Conservation (phyloP, 2,888 invertebrate genomes). For the Seira musarum region DNA sequence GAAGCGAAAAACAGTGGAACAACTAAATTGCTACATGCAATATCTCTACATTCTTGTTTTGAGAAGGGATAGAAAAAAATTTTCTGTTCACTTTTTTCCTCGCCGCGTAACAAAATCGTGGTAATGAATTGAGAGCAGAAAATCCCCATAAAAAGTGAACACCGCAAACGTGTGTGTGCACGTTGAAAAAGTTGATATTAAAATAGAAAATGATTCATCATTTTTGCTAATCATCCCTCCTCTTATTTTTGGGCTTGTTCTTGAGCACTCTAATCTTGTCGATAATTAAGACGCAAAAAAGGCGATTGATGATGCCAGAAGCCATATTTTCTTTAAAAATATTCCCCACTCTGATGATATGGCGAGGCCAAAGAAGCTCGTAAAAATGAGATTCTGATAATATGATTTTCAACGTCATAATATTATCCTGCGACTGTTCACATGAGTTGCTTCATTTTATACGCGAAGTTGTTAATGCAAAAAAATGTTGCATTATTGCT, state of each 20-base stretch:
- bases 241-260: slow-evolving; percentile 44
- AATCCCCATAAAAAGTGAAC: background rate
- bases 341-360: background rate
- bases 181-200: background rate
- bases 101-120: background rate
- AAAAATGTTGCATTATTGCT: too few species aligned
- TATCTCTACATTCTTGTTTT: too few species aligned
- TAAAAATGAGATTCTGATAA: background rate
- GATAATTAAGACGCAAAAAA: slow-evolving; percentile 6
- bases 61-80: too few species aligned
- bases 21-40: too few species aligned
- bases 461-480: too few species aligned
- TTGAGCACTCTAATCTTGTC: slow-evolving; percentile 4
- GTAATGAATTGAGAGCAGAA: slow-evolving; percentile 5
- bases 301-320: slow-evolving; percentile 7
- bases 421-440: too few species aligned
- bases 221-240: slow-evolving; percentile 29
- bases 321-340: slow-evolving; percentile 1
- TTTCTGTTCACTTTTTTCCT: background rate
- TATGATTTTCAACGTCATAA: too few species aligned
- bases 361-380: background rate
- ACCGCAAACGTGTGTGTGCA: background rate
- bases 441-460: too few species aligned
- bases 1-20: too few species aligned
- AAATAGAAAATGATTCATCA: slow-evolving; percentile 6